phyloP scores from a whole-genome alignment of 2,888 invertebrate species.

The Sarcophaga subvicina region DNA sequence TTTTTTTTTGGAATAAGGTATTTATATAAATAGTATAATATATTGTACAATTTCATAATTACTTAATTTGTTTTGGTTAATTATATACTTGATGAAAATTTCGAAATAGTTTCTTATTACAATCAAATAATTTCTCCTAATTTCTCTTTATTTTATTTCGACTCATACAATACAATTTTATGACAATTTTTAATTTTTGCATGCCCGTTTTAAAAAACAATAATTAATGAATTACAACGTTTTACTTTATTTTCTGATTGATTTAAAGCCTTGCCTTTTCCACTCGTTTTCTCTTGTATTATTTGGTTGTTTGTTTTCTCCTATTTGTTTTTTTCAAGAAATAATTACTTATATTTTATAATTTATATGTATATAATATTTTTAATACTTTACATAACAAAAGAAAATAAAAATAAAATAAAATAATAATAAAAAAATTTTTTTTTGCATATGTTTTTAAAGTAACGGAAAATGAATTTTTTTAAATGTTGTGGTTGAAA shows the following conservation, averaged over 20 bases:
- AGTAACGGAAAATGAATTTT: slow-evolving; percentile 55
- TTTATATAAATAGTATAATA: slow-evolving; percentile 65
- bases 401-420: slow-evolving; percentile 6
- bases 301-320: slow-evolving; percentile 31
- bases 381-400: slow-evolving; percentile 64
- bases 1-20: slow-evolving; percentile 59
- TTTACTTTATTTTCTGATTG: slow-evolving; percentile 18
- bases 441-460: slow-evolving; percentile 39
- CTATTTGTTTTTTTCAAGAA: slow-evolving; percentile 36
- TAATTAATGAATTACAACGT: slow-evolving; percentile 51
- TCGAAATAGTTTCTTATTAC: slow-evolving; percentile 53
- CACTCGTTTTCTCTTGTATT: slow-evolving; percentile 22
- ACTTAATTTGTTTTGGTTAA: slow-evolving; percentile 24
- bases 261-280: slow-evolving; percentile 46
- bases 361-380: slow-evolving; percentile 21
- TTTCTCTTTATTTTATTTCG: neutral
- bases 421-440: neutral
- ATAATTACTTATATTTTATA: slow-evolving; percentile 53
- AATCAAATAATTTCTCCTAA: neutral
- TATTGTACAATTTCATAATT: slow-evolving; percentile 37
- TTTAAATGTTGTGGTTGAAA: slow-evolving; percentile 63
- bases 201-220: neutral
- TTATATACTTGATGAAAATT: slow-evolving; percentile 26
- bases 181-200: slow-evolving; percentile 10
- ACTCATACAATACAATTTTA: neutral